Base-by-base conservation (phyloP, 2,888 invertebrate genomes). In the Furcula furcula region DNA sequence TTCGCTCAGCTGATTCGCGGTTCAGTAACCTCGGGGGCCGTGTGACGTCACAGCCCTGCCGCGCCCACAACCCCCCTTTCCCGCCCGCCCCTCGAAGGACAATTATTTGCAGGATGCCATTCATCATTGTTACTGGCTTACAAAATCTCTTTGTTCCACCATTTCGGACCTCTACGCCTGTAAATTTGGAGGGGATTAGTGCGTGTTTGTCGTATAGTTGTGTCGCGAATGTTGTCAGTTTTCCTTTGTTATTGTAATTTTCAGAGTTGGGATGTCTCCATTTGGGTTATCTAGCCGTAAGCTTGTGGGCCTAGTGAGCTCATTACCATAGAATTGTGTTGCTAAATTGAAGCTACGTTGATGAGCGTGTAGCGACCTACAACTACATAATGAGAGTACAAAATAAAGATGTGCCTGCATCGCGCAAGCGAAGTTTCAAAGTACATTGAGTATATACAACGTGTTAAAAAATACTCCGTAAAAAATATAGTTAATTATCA, bases 81-180 rank as follows among this genome's bases (percentile, higher is more conserved):
- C 46, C 35, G 55, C 53, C 60, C 57, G 46, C 55, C 44, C 42
- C 40, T 38, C 48, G 51, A 67, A 75, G 72, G 71, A 76, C 80
- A 75, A 81, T 82, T 76, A 81, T 77, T 79, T 79, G 76, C 80
- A 81, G 80, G 69, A 74, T 70, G 63, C 74, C 73, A 77, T 80
- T 79, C 77, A 76, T 81, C 80, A 78, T 67, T 64, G 65, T 65
- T 57, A 55, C 58, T 46, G 53, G 52, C 50, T 56, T 54, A 63
- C 60, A 48, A 61, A 61, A 61, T 66, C 58, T 60, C 67, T 60
- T 66, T 67, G 65, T 68, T 59, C 60, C 14, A 26, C 14, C 27
- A 43, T 55, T 58, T 55, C 40, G 39, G 49, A 41, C 39, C 34
- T 29, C 6, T n/a, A n/a, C 2, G 29, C 34, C 40, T 50, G 45